A percentile compares a stretch with the other conserved stretches of the same genome.
phyloP scores from a whole-genome alignment of 2,113 vertebrate species.

The Pandion haliaetus region DNA sequence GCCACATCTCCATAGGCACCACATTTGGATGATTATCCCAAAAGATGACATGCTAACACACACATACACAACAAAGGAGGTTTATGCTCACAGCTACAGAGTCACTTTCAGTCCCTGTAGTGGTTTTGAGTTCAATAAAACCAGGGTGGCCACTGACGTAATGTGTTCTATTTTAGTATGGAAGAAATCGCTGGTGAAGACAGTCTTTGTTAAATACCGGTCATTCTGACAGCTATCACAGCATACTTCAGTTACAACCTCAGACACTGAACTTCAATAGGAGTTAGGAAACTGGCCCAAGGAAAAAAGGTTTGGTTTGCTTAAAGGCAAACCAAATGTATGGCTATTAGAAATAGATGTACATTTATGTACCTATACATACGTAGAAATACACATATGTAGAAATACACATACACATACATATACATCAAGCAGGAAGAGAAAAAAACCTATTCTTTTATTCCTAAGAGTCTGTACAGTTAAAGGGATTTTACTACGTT shows the following conservation, averaged over 20 bases:
- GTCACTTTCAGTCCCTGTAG: conserved; percentile 66
- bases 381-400: not conserved
- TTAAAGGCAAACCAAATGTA: not conserved
- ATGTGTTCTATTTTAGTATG: conserved; percentile 28
- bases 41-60: conserved; percentile 59
- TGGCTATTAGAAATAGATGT: not conserved
- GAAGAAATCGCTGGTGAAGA: conserved; percentile 23
- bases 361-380: not conserved
- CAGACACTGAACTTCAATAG: not conserved
- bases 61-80: conserved; percentile 50
- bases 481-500: not conserved
- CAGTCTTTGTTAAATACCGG: not conserved
- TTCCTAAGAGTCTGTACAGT: not conserved
- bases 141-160: conserved; percentile 71
- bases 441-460: not conserved
- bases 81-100: conserved; percentile 60
- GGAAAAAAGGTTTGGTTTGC: not conserved
- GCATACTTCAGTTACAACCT: not conserved
- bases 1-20: conserved; percentile 69
- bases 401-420: not conserved
- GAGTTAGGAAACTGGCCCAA: not conserved
- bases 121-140: conserved; percentile 75
- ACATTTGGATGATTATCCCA: conserved; percentile 67
- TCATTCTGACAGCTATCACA: not conserved
- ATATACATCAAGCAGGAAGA: not conserved